Evolutionary conservation across 2,113 vertebrate species (phyloP).

Genomic region (Pongo abelii): DNA sequence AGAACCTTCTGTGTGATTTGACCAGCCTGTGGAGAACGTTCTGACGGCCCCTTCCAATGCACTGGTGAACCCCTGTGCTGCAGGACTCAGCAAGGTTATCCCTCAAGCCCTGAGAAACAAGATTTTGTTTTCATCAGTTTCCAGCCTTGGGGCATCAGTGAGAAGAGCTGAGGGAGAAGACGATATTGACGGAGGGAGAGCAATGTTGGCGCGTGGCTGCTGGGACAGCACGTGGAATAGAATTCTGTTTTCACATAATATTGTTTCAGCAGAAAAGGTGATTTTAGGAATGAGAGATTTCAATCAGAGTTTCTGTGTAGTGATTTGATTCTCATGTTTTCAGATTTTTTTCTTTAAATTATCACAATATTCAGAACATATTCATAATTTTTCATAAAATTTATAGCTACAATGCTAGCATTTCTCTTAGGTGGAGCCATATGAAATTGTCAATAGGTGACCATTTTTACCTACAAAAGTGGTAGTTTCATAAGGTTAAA

Average conservation of each 20-base stretch:
- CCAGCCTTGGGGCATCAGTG: neutral
- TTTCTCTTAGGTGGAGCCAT: neutral
- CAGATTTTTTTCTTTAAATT: neutral
- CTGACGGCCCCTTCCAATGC: neutral
- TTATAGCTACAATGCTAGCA: neutral
- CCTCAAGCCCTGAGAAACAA: neutral
- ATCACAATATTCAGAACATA: neutral
- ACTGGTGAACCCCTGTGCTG: neutral
- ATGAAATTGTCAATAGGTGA: neutral
- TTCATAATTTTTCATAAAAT: constrained; percentile 5
- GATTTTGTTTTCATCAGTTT: neutral
- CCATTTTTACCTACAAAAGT: constrained; percentile 24
- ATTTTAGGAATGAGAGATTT: neutral
- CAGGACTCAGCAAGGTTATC: neutral
- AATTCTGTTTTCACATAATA: neutral
- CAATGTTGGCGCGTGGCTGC: neutral
- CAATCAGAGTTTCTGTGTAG: neutral
- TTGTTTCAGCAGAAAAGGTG: neutral
- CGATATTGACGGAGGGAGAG: fast-evolving
- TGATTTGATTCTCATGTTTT: neutral
- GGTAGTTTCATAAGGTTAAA: constrained; percentile 9
- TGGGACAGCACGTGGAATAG: neutral
- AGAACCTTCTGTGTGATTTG: neutral
- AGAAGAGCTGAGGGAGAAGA: neutral
- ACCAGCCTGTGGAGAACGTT: neutral